Evolutionary conservation across 2,888 invertebrate genomes (phyloP).

Genomic region (Pollenia amentaria): DNA sequence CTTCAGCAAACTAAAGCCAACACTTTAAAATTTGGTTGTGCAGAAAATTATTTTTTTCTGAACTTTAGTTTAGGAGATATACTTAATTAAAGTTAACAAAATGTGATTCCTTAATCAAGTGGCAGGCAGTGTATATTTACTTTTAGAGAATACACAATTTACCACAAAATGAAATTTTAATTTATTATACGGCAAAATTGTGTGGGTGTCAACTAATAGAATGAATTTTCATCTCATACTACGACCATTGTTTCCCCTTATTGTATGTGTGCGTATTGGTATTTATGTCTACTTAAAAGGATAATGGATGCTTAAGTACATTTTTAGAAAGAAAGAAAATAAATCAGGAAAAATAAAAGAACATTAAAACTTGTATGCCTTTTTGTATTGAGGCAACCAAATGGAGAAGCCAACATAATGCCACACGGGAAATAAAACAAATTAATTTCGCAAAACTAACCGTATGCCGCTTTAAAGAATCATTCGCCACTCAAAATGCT

Average conservation of each 20-base stretch:
- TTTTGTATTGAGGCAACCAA: slow-evolving; percentile 67
- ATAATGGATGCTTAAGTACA: slow-evolving; percentile 75
- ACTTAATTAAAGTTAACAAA: too few relatives aligned
- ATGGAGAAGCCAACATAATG: slow-evolving; percentile 72
- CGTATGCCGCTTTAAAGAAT: slow-evolving; percentile 74
- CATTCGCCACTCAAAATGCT: slow-evolving; percentile 37
- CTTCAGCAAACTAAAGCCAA: too few relatives aligned
- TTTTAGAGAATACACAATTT: slow-evolving; percentile 50
- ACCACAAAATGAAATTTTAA: slow-evolving; percentile 69
- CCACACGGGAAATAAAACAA: slow-evolving; percentile 76
- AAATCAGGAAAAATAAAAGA: slow-evolving; percentile 24
- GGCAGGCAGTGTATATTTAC: neutral
- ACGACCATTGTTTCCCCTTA: slow-evolving; percentile 25
- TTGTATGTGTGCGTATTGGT: slow-evolving; percentile 24
- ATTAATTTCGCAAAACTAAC: slow-evolving; percentile 74
- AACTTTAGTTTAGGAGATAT: too few relatives aligned
- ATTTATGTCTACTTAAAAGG: slow-evolving; percentile 69
- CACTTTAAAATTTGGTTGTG: too few relatives aligned
- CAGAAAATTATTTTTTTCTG: too few relatives aligned
- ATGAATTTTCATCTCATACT: slow-evolving; percentile 57
- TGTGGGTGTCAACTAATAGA: slow-evolving; percentile 72
- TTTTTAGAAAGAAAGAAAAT: slow-evolving; percentile 55
- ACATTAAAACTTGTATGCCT: slow-evolving; percentile 56
- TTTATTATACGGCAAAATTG: slow-evolving; percentile 70
- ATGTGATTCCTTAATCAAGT: too few relatives aligned